Conservation (phyloP, 1,140 invertebrate genomes). For the Pentalonia nigronervosa region DNA sequence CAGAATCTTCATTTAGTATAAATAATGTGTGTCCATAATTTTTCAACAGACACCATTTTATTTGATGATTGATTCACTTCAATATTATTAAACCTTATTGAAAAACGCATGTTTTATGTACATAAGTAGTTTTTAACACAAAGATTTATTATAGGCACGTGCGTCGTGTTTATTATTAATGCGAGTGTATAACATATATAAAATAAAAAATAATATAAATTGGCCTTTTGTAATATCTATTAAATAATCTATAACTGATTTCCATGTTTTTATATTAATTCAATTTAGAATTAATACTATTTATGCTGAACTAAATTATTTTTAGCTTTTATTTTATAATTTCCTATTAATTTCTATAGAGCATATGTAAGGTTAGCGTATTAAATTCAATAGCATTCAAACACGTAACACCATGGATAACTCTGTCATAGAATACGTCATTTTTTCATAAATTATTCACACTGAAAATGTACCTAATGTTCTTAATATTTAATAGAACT, state of each 20-base stretch:
- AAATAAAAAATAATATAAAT: background rate
- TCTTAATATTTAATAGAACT: background rate
- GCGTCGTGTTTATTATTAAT: background rate
- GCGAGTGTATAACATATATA: background rate
- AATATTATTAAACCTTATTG: background rate
- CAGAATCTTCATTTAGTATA: slow-evolving; percentile 32
- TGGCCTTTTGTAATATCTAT: background rate
- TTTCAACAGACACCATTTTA: background rate
- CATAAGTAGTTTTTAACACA: background rate
- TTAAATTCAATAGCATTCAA: background rate
- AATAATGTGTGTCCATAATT: background rate
- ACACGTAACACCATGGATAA: background rate
- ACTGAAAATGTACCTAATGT: background rate
- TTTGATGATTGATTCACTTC: slow-evolving; percentile 15
- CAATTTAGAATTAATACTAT: background rate
- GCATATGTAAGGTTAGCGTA: background rate
- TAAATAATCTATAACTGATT: background rate
- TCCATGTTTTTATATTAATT: background rate
- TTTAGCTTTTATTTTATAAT: background rate
- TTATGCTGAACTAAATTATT: background rate
- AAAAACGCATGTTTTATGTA: background rate
- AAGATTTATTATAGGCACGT: background rate
- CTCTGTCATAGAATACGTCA: background rate
- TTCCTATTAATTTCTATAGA: background rate
- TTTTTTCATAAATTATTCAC: background rate